Percentiles rank a stretch among this genome's conserved stretches.
phyloP scores from a whole-genome alignment of 2,888 invertebrate species.

The Osmoderma eremita region DNA sequence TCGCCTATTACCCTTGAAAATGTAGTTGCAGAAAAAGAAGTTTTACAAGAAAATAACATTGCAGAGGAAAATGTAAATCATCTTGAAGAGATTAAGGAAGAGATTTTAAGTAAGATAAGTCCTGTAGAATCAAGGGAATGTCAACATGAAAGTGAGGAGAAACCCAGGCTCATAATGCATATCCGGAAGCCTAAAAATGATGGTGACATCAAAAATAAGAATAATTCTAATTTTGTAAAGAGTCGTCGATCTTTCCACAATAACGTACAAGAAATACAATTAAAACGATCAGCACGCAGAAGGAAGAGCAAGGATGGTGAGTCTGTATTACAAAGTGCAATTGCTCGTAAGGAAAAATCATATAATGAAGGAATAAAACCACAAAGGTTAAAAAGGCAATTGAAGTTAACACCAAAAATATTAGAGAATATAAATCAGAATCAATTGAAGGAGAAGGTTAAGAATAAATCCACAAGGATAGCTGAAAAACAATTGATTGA shows the following conservation, averaged over 20 bases:
- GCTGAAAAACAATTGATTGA: slow-evolving; percentile 45
- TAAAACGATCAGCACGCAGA: slow-evolving; percentile 73
- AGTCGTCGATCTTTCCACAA: slow-evolving; percentile 63
- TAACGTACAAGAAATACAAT: slow-evolving; percentile 46
- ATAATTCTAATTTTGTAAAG: slow-evolving; percentile 8
- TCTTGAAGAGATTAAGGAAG: slow-evolving; percentile 2
- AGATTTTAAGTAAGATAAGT: too few relatives aligned
- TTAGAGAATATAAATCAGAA: slow-evolving; percentile 70
- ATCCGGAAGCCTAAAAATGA: slow-evolving; percentile 59
- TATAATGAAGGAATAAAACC: slow-evolving; percentile 67
- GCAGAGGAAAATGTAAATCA: slow-evolving; percentile 27
- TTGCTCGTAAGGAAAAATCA: slow-evolving; percentile 77
- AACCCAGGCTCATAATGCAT: slow-evolving; percentile 55
- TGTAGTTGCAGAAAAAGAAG: slow-evolving; percentile 6
- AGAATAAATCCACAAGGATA: slow-evolving; percentile 43
- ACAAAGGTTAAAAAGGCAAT: slow-evolving; percentile 67
- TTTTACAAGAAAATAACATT: slow-evolving; percentile 27
- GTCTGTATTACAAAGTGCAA: slow-evolving; percentile 75
- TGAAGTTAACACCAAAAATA: slow-evolving; percentile 75
- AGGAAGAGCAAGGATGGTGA: slow-evolving; percentile 71
- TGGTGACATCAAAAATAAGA: slow-evolving; percentile 57
- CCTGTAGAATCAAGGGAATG: slow-evolving; percentile 42
- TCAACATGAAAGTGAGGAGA: slow-evolving; percentile 44
- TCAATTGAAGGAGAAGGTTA: slow-evolving; percentile 37
- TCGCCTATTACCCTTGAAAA: neutral